Percentiles rank a stretch among this genome's conserved stretches.
Conservation (phyloP, 2,797 vertebrate genomes). For the Threskiornis aethiopicus region DNA sequence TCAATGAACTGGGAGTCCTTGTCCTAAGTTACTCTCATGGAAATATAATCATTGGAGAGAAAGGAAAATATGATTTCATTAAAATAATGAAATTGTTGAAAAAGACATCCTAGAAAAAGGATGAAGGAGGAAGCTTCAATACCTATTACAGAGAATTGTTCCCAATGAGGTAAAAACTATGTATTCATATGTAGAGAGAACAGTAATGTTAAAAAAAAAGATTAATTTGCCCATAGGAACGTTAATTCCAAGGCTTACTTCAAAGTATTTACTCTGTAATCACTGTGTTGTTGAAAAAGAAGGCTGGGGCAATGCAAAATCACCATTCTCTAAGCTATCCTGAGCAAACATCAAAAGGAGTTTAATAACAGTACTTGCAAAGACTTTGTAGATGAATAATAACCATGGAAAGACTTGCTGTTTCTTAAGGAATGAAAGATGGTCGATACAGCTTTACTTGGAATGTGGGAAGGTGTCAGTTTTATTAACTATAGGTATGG, state of each 20-base stretch:
- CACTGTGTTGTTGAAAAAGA: neutral
- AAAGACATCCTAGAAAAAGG: neutral
- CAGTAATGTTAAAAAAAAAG: neutral
- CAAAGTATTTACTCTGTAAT: neutral
- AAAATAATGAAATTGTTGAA: neutral
- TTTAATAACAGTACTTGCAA: neutral
- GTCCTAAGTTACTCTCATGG: neutral
- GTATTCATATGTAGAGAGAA: neutral
- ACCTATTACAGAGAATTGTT: neutral
- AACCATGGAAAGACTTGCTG: neutral
- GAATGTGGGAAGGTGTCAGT: neutral
- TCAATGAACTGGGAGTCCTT: neutral
- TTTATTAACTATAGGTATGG: neutral
- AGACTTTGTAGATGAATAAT: neutral
- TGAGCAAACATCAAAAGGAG: neutral
- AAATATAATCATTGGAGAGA: neutral
- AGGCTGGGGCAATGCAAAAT: neutral
- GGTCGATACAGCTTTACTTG: neutral
- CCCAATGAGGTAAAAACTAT: neutral
- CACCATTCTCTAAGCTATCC: neutral
- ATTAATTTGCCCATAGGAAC: neutral
- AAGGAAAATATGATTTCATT: neutral
- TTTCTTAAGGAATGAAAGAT: neutral
- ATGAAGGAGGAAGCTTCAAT: neutral
- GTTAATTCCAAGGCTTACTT: neutral